Percentiles rank a stretch among this genome's conserved stretches.
These are phyloP conservation scores for Campylorhamphus procurvoides DNA, from an alignment of 2,113 vertebrate genomes.

Conservation along the genomic window DNA sequence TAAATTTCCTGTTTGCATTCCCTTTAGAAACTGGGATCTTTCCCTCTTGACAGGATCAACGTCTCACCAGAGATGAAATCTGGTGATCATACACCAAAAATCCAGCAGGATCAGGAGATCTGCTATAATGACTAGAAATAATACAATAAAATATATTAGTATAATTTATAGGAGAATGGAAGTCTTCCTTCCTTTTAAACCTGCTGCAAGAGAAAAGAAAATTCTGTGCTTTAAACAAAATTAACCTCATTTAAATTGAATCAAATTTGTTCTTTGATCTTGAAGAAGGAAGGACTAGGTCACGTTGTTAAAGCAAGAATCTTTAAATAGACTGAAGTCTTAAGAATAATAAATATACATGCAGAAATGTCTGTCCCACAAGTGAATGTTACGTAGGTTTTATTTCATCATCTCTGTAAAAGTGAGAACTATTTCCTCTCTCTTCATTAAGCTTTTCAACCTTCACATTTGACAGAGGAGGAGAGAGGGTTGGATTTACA, in stretches of 20 bases:
- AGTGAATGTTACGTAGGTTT: neutral
- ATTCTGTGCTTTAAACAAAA: neutral
- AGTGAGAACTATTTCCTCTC: neutral
- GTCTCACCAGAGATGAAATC: neutral
- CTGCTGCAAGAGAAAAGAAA: neutral
- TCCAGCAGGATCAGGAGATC: neutral
- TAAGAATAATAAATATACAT: neutral
- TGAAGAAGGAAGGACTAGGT: neutral
- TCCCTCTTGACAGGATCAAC: neutral
- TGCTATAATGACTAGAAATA: neutral
- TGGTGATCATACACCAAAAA: neutral
- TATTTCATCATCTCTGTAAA: neutral
- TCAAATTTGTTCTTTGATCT: neutral
- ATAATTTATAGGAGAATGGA: neutral
- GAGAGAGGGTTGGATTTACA: neutral
- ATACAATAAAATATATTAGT: neutral
- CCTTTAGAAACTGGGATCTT: neutral
- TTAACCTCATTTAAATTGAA: neutral
- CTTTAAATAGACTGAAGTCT: neutral
- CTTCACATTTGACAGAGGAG: neutral
- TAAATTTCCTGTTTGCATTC: neutral
- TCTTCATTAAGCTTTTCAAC: neutral
- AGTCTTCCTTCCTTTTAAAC: neutral
- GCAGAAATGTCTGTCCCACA: neutral
- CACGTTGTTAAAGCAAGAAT: neutral